Evolutionary conservation across 1,140 invertebrate genomes (phyloP).

Genomic region (Lepidurus couesii): DNA sequence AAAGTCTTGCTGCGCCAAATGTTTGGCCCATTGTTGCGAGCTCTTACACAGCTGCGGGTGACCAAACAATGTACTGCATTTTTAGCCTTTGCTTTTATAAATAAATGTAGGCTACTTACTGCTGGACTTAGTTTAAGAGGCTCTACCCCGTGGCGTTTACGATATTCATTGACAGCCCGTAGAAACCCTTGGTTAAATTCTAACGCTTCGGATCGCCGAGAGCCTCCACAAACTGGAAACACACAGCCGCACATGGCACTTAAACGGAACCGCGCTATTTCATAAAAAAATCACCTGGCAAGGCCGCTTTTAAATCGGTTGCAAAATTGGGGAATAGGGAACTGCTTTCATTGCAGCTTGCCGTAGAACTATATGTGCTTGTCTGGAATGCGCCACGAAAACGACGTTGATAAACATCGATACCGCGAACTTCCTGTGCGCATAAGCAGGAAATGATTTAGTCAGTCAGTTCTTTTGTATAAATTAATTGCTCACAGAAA

Average conservation of each 20-base stretch:
- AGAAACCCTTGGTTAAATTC: slow-evolving; percentile 57
- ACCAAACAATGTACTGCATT: background rate
- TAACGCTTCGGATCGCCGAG: background rate
- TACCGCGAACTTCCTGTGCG: slow-evolving; percentile 8
- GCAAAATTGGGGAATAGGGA: background rate
- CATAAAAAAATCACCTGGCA: background rate
- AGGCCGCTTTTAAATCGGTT: background rate
- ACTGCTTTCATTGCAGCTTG: background rate
- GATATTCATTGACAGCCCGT: slow-evolving; percentile 69
- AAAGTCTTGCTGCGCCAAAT: background rate
- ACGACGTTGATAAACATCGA: background rate
- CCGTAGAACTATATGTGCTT: background rate
- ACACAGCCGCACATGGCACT: background rate
- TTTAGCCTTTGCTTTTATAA: background rate
- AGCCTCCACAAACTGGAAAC: slow-evolving; percentile 7
- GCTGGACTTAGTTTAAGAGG: slow-evolving; percentile 63
- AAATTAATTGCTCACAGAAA: background rate
- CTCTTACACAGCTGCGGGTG: background rate
- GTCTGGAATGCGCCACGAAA: background rate
- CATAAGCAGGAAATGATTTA: background rate
- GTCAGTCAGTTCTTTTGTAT: background rate
- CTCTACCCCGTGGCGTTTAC: slow-evolving; percentile 63
- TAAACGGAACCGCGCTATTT: background rate
- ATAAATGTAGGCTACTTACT: slow-evolving; percentile 49
- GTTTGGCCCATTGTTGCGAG: background rate